Evolutionary conservation across 2,113 vertebrate genomes (phyloP), one percentile per base, ranked within the genome.

Genomic region (Rutilus rutilus): DNA sequence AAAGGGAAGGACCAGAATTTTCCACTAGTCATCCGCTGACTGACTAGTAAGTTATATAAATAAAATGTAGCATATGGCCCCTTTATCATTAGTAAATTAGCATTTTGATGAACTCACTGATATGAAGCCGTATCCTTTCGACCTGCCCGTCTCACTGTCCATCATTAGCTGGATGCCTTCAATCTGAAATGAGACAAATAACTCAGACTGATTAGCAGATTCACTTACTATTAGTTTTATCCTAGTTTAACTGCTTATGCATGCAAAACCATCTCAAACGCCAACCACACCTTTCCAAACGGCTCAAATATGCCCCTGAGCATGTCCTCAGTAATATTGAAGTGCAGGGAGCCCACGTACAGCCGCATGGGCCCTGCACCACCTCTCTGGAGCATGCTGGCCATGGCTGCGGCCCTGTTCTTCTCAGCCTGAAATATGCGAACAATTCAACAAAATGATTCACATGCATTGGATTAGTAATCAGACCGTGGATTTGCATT

Each of bases 261-360:
- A 77, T 77, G 47, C n/a, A 75, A 75, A 74, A 25, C 2, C 12
- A 25, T 8, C 50, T 47, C 2, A 27, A 75, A 75, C 4, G n/a
- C 25, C 27, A 39, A 78, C 91, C 76, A 45, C 86, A 99, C 98
- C 95, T 96, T 96, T 90, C 98, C 98, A 91, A 99, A 99, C 0
- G 98, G 98, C 88, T 99, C 98, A 89, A 99, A 99, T 89, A 99
- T 99, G 50, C 98, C 98, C 86, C 97, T 94, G 54, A 99, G 96
- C 98, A 99, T 99, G 91, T 99, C 98, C 91, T 99, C 98, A 50
- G 98, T 99, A 86, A 99, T 99, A 88, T 99, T 99, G 92, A 99
- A 99, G 86, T 99, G 98, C 87, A 99, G 93, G 0, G 98, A 99
- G 60, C 98, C 98, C 59, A 99, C 98, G 78, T 99, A 99, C 17